Evolutionary conservation across 1,140 invertebrate genomes (phyloP), one percentile per base, ranked within the genome.

Genomic region (Magallana ariakensis): DNA sequence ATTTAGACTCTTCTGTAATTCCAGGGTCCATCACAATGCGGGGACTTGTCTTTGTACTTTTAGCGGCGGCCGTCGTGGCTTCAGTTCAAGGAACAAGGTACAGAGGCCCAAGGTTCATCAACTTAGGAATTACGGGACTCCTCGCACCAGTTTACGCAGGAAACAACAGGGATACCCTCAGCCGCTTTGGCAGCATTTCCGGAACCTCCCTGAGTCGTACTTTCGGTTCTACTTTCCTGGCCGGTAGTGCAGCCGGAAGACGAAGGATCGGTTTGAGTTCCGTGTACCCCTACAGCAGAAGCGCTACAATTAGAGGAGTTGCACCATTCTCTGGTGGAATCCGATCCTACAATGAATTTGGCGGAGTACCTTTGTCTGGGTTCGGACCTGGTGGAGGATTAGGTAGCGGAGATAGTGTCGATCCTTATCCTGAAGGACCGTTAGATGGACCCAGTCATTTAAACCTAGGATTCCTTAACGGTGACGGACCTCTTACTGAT

Each of bases 21-120:
- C 33, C 19, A 70, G 66, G 22, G 66, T 70, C 66, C 66, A 70
- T 19, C 66, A 70, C 19, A 70, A 70, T 70, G 66, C 19, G 22
- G 8, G 19, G 19, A 11, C 66, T 70, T 10, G 22, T 70, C 19
- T 22, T 70, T 10, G 19, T 26, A 26, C 1, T 70, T 70, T 70
- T 70, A 70, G 19, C 66, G 66, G 66, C 66, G 11, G 66, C 19
- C n/a, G n/a, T 22, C 8, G 66, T 70, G 6, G 66, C 66, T 6
- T 19, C 19, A 6, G 66, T 70, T 13, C 66, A 22, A 8, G 66
- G 66, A 22, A 26, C n/a, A 9, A 19, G 8, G n/a, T 70, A 70
- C 66, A 70, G 66, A 26, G 66, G 66, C 8, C 66, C 66, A 13
- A 19, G 66, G 26, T 26, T 33, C 33, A 33, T 70, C n/a, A 13